These are phyloP conservation scores for Phylloscopus whistleri DNA, from an alignment of 2,113 vertebrate species.

Conservation along the genomic window DNA sequence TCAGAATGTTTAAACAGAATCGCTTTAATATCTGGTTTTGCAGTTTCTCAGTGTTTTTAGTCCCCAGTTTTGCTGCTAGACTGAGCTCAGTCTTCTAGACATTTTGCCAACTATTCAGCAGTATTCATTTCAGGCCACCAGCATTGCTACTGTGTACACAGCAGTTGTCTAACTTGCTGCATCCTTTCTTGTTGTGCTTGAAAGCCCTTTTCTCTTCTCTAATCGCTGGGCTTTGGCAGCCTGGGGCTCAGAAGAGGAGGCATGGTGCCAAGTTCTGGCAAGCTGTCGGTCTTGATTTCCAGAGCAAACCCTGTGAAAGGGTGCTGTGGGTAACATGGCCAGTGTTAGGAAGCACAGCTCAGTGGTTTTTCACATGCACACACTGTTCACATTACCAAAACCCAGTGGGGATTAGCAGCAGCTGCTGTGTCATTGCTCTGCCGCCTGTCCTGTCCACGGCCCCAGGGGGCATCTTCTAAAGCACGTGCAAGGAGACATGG, in stretches of 20 bases:
- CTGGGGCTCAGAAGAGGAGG: not conserved
- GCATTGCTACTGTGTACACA: not conserved
- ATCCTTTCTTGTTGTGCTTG: not conserved
- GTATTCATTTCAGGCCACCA: not conserved
- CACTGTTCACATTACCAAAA: not conserved
- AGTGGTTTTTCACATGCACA: not conserved
- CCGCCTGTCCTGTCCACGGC: accelerated
- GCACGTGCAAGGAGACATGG: accelerated
- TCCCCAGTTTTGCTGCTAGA: not conserved
- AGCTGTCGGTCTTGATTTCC: not conserved
- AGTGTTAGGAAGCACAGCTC: not conserved
- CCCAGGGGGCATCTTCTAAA: accelerated
- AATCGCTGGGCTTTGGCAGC: not conserved
- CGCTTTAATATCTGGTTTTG: not conserved
- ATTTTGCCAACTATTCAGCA: not conserved
- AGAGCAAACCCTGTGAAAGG: not conserved
- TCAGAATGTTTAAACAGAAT: not conserved
- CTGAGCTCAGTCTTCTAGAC: not conserved
- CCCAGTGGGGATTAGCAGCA: not conserved
- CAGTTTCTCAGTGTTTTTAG: not conserved
- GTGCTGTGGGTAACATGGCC: not conserved
- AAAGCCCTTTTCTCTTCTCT: not conserved
- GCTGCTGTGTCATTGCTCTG: not conserved
- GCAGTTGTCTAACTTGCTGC: not conserved
- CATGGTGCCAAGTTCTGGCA: not conserved